Evolutionary conservation across 2,797 vertebrate species (phyloP).

Genomic region (Pampus argenteus): DNA sequence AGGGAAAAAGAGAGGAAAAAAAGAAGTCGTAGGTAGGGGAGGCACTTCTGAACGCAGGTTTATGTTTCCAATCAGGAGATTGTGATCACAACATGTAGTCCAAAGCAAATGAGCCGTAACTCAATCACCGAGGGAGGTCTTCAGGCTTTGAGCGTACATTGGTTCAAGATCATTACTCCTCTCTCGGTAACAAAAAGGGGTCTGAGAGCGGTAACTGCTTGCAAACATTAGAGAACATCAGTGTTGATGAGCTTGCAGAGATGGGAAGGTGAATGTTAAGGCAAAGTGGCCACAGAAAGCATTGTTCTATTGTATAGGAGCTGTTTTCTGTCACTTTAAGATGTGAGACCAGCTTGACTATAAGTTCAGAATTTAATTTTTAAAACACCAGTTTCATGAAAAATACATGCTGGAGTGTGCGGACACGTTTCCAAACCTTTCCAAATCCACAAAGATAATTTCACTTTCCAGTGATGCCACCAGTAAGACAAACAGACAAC

Average conservation of each 20-base stretch:
- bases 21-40: slow-evolving; percentile 21
- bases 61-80: slow-evolving; percentile 76
- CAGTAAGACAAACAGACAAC: slow-evolving; percentile 47
- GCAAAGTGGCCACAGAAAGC: slow-evolving; percentile 46
- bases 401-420: background rate
- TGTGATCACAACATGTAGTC: slow-evolving; percentile 65
- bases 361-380: slow-evolving; percentile 16
- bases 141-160: slow-evolving; percentile 28
- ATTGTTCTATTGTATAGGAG: slow-evolving; percentile 63
- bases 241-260: slow-evolving; percentile 37
- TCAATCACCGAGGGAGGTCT: slow-evolving; percentile 67
- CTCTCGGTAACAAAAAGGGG: slow-evolving; percentile 57
- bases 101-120: slow-evolving; percentile 71
- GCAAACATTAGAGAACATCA: slow-evolving; percentile 44
- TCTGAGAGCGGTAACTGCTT: slow-evolving; percentile 25
- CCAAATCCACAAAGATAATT: slow-evolving; percentile 27
- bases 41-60: slow-evolving; percentile 51
- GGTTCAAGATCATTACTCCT: slow-evolving; percentile 73
- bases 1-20: background rate
- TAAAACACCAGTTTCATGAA: slow-evolving; percentile 28
- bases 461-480: slow-evolving; percentile 38
- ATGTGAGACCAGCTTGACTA: slow-evolving; percentile 26
- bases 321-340: slow-evolving; percentile 35
- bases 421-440: slow-evolving; percentile 16
- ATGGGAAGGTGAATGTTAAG: slow-evolving; percentile 47